These are phyloP conservation scores for Corvus cornix DNA, from an alignment of 2,113 vertebrate genomes.

Conservation along the genomic window DNA sequence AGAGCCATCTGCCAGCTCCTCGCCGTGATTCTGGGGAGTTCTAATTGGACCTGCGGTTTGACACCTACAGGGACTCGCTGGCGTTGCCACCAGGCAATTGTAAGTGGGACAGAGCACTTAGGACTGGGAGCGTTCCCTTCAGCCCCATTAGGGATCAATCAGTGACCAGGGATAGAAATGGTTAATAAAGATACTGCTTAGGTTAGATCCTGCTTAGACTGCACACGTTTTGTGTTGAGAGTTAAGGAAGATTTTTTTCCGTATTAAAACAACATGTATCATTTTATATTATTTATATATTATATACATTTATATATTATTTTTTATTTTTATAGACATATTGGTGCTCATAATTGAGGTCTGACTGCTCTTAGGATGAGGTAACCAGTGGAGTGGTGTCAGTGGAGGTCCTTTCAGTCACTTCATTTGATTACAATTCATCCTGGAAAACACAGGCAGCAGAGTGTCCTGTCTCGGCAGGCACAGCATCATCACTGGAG, in stretches of 20 bases:
- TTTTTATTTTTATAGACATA: background rate
- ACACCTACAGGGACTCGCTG: background rate
- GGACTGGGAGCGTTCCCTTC: background rate
- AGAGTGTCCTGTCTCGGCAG: background rate
- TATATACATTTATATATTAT: background rate
- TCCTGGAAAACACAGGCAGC: background rate
- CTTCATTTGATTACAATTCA: background rate
- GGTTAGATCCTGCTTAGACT: background rate
- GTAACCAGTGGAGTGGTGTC: background rate
- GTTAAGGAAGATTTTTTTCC: background rate
- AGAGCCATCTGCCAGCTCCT: conserved; percentile 32
- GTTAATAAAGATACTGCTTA: background rate
- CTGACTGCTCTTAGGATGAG: background rate
- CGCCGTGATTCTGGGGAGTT: background rate
- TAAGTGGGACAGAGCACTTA: conserved; percentile 1
- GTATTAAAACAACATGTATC: background rate
- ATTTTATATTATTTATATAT: background rate
- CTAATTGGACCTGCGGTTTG: background rate
- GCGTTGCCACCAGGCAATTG: background rate
- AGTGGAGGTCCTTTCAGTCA: background rate
- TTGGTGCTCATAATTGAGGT: background rate
- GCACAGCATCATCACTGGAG: rapidly evolving
- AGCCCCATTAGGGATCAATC: background rate
- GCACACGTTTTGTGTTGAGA: background rate
- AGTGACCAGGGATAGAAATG: background rate